Conservation (phyloP, 2,113 vertebrate species). For the Aythya baeri region DNA sequence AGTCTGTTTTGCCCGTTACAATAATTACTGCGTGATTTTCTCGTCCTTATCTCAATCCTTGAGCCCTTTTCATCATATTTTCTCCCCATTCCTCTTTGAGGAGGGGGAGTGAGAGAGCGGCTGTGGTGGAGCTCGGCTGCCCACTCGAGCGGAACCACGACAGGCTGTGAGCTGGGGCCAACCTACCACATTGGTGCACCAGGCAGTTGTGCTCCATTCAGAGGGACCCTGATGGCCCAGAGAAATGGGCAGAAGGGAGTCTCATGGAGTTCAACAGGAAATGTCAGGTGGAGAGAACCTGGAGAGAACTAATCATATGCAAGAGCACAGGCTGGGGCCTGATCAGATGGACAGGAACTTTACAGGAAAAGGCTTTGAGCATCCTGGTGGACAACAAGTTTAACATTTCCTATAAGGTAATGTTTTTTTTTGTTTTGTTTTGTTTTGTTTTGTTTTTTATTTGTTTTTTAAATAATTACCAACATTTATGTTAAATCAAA, state of each 20-base stretch:
- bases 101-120: too few relatives aligned
- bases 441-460: too few relatives aligned
- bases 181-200: fast-evolving
- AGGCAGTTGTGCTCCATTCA: not conserved
- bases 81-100: too few relatives aligned
- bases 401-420: not conserved
- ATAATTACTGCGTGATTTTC: too few relatives aligned
- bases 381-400: not conserved
- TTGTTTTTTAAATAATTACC: not conserved
- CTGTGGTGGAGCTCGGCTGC: too few relatives aligned
- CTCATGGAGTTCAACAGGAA: not conserved
- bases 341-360: not conserved
- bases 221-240: not conserved
- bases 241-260: not conserved
- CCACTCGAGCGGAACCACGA: too few relatives aligned
- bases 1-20: too few relatives aligned
- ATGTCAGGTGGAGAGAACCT: not conserved
- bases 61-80: too few relatives aligned
- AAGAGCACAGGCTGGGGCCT: not conserved
- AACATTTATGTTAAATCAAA: not conserved
- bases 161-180: not conserved
- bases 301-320: not conserved
- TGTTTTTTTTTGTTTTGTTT: not conserved
- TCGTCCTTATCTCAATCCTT: too few relatives aligned
- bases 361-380: not conserved